A percentile compares a stretch with the other conserved stretches of the same genome.
Conservation (phyloP, 2,888 invertebrate species). For the Lottia gigantea region DNA sequence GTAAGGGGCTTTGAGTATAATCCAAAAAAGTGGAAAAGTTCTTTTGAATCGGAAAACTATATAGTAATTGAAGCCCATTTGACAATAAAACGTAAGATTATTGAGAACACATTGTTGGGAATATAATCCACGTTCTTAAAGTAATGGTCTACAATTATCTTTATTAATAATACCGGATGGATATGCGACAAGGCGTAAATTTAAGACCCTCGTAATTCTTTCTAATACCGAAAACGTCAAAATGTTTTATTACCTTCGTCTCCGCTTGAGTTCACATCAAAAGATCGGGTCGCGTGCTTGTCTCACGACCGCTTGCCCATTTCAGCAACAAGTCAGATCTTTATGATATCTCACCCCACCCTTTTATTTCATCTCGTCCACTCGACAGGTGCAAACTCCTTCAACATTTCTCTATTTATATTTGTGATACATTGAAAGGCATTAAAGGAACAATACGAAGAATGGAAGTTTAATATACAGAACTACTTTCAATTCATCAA, state of each 20-base stretch:
- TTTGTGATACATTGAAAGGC: background rate
- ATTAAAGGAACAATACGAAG: background rate
- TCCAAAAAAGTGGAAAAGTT: too few species aligned
- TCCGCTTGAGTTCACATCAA: background rate
- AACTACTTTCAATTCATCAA: too few species aligned
- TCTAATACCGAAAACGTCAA: slow-evolving; percentile 5
- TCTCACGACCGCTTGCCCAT: slow-evolving; percentile 7
- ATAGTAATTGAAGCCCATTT: too few species aligned
- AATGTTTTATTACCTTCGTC: background rate
- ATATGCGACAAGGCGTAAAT: slow-evolving; percentile 8
- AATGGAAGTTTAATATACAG: too few species aligned
- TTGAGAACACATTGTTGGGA: too few species aligned
- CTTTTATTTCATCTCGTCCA: background rate
- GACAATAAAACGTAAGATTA: too few species aligned
- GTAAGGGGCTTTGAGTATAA: too few species aligned
- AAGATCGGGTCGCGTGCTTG: slow-evolving; percentile 1
- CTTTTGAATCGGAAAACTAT: too few species aligned
- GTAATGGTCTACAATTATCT: background rate
- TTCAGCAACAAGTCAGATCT: background rate
- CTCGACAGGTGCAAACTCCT: background rate
- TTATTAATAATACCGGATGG: background rate
- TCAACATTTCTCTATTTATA: background rate
- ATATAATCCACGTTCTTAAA: too few species aligned
- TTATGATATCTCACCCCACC: background rate
- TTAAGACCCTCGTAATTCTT: slow-evolving; percentile 10